A percentile compares a stretch with the other conserved stretches of the same genome.
phyloP scores from a whole-genome alignment of 2,797 vertebrate genomes.

The Hydrolagus colliei region DNA sequence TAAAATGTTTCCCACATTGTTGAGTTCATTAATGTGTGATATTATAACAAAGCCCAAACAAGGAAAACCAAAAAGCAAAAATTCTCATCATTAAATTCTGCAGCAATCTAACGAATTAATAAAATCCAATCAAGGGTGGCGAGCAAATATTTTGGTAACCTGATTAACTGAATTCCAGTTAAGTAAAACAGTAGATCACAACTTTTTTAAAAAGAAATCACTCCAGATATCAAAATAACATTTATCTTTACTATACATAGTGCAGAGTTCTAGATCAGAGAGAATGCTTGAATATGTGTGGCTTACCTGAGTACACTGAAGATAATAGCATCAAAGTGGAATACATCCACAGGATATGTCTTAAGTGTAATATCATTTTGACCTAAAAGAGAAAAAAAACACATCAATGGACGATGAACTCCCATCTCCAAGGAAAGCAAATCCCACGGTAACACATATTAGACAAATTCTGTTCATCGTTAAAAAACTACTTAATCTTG shows the following conservation, averaged over 20 bases:
- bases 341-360: conserved; percentile 79
- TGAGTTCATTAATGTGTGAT: no score
- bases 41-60: no score
- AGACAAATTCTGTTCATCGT: background rate
- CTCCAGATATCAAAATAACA: background rate
- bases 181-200: background rate
- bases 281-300: background rate
- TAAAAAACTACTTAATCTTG: background rate
- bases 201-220: background rate
- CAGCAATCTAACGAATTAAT: background rate
- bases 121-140: background rate
- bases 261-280: no score
- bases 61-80: no score
- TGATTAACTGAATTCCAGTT: background rate
- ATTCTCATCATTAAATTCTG: no score
- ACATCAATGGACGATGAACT: background rate
- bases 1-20: no score
- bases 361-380: conserved; percentile 84
- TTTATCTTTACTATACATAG: no score
- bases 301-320: conserved; percentile 57
- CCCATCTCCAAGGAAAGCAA: background rate
- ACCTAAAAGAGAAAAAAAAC: conserved; percentile 52
- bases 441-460: background rate
- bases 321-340: conserved; percentile 62
- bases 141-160: background rate